Base-by-base conservation (phyloP, 2,113 vertebrate genomes). In the Nettapus auritus region DNA sequence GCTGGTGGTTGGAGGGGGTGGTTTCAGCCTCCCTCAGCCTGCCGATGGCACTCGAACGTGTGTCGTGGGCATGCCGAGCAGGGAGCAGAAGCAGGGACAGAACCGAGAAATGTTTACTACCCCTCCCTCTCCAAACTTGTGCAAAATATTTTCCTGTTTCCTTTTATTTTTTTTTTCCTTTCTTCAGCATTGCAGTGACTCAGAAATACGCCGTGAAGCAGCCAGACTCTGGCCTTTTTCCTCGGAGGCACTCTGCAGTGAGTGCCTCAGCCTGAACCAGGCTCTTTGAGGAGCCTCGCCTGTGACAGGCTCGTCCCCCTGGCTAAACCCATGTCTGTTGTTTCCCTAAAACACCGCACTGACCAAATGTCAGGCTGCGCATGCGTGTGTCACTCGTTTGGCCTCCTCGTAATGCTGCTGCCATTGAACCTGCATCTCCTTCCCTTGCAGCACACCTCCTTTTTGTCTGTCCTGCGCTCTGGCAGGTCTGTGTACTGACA, bases 121-220 rank as follows among this genome's bases (percentile, higher is more conserved):
- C 10, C 68, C 33, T 59, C 28, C 17, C 5, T 52, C 33, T 86
- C 68, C 68, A 86, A 60, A 38, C 75, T 56, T 50, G 16, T 50
- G 69, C 50, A 86, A 80, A 93, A 62, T 83, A 63, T 80, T 83
- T 89, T 75, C 17, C n/a, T 63, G 5, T 48, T 76, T 86, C 13
- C 93, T 89, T 73, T 52, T 69, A 75, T 36, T 71, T 52, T 68
- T 78, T 48, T 92, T 87, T 68, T 90, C 68, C 33, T 69, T 81
- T 44, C 66, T 92, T 82, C 68, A 83, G 57, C 20, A 56, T 95
- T 92, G 74, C 44, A 75, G n/a, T 91, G 66, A 71, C 44, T 92
- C 70, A 57, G 38, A 92, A 90, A 52, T 29, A 31, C 1, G 11
- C 40, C 88, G 77, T 34, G 70, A 81, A 90, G 64, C 31, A 60